These are phyloP conservation scores for Antigone vipio DNA, from an alignment of 2,113 vertebrate genomes.

Conservation along the genomic window DNA sequence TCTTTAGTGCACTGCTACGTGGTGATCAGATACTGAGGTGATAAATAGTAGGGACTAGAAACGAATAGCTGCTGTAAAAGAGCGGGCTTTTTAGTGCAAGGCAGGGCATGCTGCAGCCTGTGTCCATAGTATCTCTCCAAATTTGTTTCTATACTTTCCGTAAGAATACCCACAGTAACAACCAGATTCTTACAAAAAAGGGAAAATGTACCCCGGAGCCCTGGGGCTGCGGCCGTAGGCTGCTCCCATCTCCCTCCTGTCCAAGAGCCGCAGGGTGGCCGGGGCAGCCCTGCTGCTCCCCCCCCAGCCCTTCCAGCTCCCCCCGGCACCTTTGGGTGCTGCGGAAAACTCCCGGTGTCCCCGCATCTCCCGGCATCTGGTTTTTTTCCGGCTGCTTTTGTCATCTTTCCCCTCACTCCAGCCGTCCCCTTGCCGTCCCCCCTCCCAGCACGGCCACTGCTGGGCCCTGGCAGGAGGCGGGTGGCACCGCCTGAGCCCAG, in stretches of 20 bases:
- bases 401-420: neutral
- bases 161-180: neutral
- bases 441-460: neutral
- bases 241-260: neutral
- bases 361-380: neutral
- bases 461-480: neutral
- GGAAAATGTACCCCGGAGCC: rapidly evolving
- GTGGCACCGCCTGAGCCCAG: neutral
- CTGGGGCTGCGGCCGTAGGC: neutral
- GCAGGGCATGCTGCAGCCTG: neutral
- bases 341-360: too few relatives aligned
- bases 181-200: neutral
- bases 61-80: neutral
- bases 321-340: neutral
- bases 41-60: neutral
- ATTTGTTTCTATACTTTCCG: neutral
- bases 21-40: neutral
- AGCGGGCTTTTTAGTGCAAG: neutral
- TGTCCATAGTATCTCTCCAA: rapidly evolving
- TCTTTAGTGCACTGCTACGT: rapidly evolving
- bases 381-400: neutral
- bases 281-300: neutral
- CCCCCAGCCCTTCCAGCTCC: neutral
- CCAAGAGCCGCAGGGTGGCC: neutral
- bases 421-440: too few relatives aligned